Evolutionary conservation across 2,888 invertebrate species (phyloP), one percentile per base, ranked within the genome.

Genomic region (Dione vanillae): DNA sequence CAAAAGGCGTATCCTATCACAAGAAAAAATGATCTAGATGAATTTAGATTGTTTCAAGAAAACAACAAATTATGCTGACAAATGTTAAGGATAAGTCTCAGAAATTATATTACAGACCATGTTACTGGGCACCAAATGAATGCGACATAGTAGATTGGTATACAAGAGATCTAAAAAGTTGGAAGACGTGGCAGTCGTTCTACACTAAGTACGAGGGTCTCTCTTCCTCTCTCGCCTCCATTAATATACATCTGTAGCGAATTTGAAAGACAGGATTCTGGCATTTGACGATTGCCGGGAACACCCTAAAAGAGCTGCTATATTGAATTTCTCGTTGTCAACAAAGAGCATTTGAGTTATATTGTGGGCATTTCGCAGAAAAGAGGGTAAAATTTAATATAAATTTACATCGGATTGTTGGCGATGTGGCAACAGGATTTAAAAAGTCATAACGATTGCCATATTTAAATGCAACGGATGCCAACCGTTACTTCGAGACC

Each of bases 221-320:
- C n/a, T n/a, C n/a, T n/a, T n/a, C n/a, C n/a, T n/a, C n/a, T n/a
- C n/a, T n/a, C n/a, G 0, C 20, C 65, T 0, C 86, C 87, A 0
- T 16, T 85, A 0, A 79, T 82, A 16, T 90, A 88, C 65, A 88
- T 88, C 74, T 90, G 90, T 37, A 84, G 84, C 7, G 71, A 84
- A 0, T 90, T n/a, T n/a, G 90, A 45, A 16, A 70, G 0, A 19
- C 61, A 0, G 83, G 84, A 0, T 90, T 85, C 84, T 90, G 89
- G 89, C 70, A 81, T 10, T 68, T 85, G 0, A 72, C 0, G 81
- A 82, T 0, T 89, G 89, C 41, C 62, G 73, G 0, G 75, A 82
- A 0, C 90, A 90, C 52, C 43, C 88, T 0, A 40, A 49, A 0
- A n/a, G 0, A 9, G 49, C 49, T 16, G 19, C 20, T 0, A 14